Percentiles rank a stretch among this genome's conserved stretches.
Conservation (phyloP, 2,888 invertebrate species). For the Dasypolia templi region DNA sequence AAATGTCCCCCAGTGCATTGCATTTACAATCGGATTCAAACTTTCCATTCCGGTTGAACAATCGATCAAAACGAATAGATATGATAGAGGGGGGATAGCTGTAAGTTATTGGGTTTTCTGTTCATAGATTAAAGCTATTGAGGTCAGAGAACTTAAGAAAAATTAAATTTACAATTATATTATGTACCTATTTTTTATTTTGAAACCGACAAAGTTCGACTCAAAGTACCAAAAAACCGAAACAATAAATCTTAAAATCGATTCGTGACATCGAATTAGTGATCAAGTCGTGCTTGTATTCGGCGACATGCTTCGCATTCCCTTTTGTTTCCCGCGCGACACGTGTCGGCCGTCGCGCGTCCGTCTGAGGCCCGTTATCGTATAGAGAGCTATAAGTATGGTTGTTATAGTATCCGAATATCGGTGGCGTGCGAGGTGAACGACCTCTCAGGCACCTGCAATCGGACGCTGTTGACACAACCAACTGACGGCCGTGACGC, state of each 20-base stretch:
- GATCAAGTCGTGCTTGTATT: conserved; percentile 51
- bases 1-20: conserved; percentile 55
- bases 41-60: conserved; percentile 53
- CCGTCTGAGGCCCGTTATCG: conserved; percentile 81
- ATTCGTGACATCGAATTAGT: conserved; percentile 46
- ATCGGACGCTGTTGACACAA: conserved; percentile 87
- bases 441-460: conserved; percentile 87
- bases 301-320: conserved; percentile 66
- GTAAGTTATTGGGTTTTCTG: conserved; percentile 56
- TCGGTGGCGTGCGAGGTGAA: conserved; percentile 85
- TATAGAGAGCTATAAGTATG: conserved; percentile 75
- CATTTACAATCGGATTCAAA: conserved; percentile 56
- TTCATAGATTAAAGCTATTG: conserved; percentile 19
- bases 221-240: conserved; percentile 22
- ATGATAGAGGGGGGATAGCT: conserved; percentile 50
- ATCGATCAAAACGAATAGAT: conserved; percentile 53
- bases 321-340: conserved; percentile 69
- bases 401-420: conserved; percentile 87
- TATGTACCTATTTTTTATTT: no score
- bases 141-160: conserved; percentile 5
- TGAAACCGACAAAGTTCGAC: not conserved
- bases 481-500: conserved; percentile 80
- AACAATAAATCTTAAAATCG: conserved; percentile 42
- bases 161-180: no score
- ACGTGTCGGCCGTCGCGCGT: conserved; percentile 73